Percentiles rank a stretch among this genome's conserved stretches.
These are phyloP conservation scores for Gobiocypris rarus DNA, from an alignment of 2,113 vertebrate genomes.

Conservation along the genomic window DNA sequence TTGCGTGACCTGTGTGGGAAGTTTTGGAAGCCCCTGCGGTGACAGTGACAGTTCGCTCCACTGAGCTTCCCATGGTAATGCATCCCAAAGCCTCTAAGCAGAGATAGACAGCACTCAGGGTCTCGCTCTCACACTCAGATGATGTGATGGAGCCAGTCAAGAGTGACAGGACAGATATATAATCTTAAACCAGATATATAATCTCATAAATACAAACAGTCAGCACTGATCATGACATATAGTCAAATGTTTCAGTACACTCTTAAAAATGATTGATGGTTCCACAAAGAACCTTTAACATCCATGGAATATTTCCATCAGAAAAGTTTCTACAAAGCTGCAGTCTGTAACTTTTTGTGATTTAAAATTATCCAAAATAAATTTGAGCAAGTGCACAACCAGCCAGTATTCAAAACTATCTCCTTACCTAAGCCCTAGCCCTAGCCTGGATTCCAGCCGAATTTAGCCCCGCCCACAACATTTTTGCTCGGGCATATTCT, in stretches of 20 bases:
- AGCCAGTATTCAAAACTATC: too few species aligned
- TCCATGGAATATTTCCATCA: too few species aligned
- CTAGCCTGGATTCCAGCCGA: too few species aligned
- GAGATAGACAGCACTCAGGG: background rate
- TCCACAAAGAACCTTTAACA: too few species aligned
- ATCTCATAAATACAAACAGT: background rate
- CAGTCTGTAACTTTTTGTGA: too few species aligned
- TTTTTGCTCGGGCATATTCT: too few species aligned
- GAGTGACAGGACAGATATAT: background rate
- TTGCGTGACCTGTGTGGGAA: background rate
- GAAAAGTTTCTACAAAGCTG: too few species aligned
- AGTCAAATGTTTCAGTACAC: background rate
- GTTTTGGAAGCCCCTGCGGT: background rate
- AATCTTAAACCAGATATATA: background rate
- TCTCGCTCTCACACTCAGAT: background rate
- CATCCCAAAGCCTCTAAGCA: constrained; percentile 15
- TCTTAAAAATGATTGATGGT: background rate
- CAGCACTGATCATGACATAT: background rate
- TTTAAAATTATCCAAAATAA: too few species aligned
- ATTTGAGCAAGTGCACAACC: too few species aligned
- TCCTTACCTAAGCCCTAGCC: too few species aligned
- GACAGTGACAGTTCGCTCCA: background rate
- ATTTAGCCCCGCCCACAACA: too few species aligned
- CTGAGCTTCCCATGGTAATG: constrained; percentile 31
- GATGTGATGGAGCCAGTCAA: background rate